Evolutionary conservation across 2,888 invertebrate species (phyloP), one percentile per base, ranked within the genome.

Genomic region (Lamellibrachia satsuma): DNA sequence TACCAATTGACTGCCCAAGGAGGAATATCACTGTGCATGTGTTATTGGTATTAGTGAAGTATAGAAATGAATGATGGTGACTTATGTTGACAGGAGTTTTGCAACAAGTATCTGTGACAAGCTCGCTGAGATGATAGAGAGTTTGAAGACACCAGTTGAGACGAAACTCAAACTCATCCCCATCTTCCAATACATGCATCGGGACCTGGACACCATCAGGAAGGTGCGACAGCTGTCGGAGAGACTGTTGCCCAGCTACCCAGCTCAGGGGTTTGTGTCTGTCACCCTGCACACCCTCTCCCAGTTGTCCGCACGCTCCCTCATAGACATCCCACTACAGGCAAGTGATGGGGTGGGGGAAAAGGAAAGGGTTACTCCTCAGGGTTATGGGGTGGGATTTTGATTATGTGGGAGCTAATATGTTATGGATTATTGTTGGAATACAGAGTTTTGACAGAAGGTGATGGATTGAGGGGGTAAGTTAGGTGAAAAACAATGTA

Each of bases 61-160:
- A 15, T 6, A 75, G 6, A 75, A 75, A 22, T 75, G 75, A 75
- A 75, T 15, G 39, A 39, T 39, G 39, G 75, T 75, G 75, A 75
- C 75, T 22, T 75, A 39, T 93, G 94, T 91, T 97, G 97, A 51
- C 96, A 98, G 98, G 96, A 97, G 98, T n/a, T 99, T 99, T 97
- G 99, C 99, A 0, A 98, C 98, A 52, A 98, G 98, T 93, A 98
- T 99, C 98, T 99, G 99, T 96, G 98, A 98, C 94, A 99, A 99
- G 96, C 98, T 99, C 92, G 98, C 98, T 0, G 98, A 98, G 94
- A 99, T 99, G 99, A 98, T 99, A 94, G 98, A 98, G 95, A 98
- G 98, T 90, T 97, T 99, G 95, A 98, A 98, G 92, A 99, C 99
- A 0, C 98, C 99, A 0, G 98, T 98, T 4, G 98, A 98, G 93